Evolutionary conservation across 2,797 vertebrate genomes (phyloP).

Genomic region (Antrozous pallidus): DNA sequence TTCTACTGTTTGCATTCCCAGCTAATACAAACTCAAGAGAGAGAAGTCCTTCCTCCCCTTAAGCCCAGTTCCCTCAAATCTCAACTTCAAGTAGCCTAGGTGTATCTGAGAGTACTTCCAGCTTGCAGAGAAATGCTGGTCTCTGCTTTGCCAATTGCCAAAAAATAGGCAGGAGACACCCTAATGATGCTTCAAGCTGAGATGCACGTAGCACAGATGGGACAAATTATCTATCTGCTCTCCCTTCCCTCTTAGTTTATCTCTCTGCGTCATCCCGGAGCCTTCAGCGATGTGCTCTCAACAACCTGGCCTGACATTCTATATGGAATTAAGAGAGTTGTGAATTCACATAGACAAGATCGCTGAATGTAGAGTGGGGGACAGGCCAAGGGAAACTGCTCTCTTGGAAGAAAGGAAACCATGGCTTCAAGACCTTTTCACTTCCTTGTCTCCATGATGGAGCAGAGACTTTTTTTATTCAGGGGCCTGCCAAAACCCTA

Average conservation of each 20-base stretch:
- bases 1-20: background rate
- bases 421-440: background rate
- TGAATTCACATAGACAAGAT: background rate
- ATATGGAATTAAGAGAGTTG: background rate
- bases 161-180: background rate
- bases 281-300: background rate
- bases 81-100: background rate
- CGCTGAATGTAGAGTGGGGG: accelerated
- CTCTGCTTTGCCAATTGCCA: background rate
- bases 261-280: background rate
- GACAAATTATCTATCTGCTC: background rate
- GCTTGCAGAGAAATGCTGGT: too few species aligned
- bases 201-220: background rate
- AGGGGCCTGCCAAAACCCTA: background rate
- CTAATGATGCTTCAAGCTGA: background rate
- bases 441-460: background rate
- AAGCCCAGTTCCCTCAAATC: background rate
- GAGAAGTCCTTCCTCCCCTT: background rate
- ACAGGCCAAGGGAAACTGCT: background rate
- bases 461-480: background rate
- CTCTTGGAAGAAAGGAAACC: background rate
- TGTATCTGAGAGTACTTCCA: background rate
- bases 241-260: background rate
- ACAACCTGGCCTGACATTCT: background rate
- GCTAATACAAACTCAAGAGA: background rate